These are phyloP conservation scores for Karalla daura DNA, from an alignment of 2,797 vertebrate genomes.

Conservation along the genomic window DNA sequence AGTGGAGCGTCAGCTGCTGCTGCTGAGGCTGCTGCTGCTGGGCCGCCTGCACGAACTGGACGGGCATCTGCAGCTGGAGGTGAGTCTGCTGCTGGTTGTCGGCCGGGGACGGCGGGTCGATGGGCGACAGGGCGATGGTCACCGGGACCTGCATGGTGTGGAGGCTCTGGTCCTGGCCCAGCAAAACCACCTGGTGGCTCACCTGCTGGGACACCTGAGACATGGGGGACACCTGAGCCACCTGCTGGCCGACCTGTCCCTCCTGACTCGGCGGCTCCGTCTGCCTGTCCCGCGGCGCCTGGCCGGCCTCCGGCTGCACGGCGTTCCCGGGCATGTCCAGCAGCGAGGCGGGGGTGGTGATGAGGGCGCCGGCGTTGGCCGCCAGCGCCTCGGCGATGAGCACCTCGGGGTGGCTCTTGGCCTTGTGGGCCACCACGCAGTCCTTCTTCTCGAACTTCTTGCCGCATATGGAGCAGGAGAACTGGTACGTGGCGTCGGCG, in stretches of 20 bases:
- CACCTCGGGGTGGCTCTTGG: slow-evolving; percentile 91
- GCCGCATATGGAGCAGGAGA: slow-evolving; percentile 97
- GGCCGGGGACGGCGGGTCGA: slow-evolving; percentile 86
- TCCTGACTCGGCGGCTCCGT: slow-evolving; percentile 69
- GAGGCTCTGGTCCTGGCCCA: slow-evolving; percentile 86
- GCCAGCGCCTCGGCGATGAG: slow-evolving; percentile 96
- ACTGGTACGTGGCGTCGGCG: slow-evolving; percentile 95
- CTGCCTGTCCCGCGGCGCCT: slow-evolving; percentile 60
- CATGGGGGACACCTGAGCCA: slow-evolving; percentile 67
- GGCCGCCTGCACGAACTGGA: slow-evolving; percentile 83
- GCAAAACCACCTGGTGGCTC: slow-evolving; percentile 80
- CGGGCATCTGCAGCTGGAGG: slow-evolving; percentile 83
- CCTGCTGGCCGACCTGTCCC: slow-evolving; percentile 56
- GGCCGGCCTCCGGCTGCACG: slow-evolving; percentile 57
- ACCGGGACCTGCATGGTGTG: slow-evolving; percentile 90
- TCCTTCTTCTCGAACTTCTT: slow-evolving; percentile 99
- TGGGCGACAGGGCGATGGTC: slow-evolving; percentile 85
- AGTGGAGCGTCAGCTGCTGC: slow-evolving; percentile 77
- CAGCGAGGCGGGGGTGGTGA: slow-evolving; percentile 92
- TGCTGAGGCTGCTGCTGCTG: slow-evolving; percentile 78
- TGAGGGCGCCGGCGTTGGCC: slow-evolving; percentile 92
- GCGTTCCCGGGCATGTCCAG: slow-evolving; percentile 80
- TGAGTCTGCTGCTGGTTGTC: slow-evolving; percentile 82
- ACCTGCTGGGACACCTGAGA: slow-evolving; percentile 68
- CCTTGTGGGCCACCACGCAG: slow-evolving; percentile 98